Percentiles rank a stretch among this genome's conserved stretches.
Conservation (phyloP, 2,113 vertebrate genomes). For the Porphyrio hochstetteri region DNA sequence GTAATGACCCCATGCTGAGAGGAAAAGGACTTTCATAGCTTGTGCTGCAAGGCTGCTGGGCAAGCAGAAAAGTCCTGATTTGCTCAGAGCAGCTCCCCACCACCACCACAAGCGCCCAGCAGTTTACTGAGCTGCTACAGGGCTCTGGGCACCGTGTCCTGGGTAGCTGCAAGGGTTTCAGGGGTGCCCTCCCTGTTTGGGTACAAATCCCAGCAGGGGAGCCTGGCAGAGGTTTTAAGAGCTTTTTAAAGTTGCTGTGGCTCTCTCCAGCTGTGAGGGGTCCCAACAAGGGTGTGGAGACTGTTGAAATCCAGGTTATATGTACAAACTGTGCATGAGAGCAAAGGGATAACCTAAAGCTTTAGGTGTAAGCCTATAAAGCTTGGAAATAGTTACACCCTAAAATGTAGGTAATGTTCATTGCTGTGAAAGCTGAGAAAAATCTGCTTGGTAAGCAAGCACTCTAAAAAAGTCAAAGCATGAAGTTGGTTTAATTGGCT, state of each 20-base stretch:
- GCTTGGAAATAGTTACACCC: not conserved
- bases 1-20: not conserved
- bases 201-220: not conserved
- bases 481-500: slow-evolving; percentile 68
- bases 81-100: not conserved
- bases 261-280: not conserved
- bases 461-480: slow-evolving; percentile 19
- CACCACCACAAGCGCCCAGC: not conserved
- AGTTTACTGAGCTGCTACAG: not conserved
- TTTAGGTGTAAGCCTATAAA: not conserved
- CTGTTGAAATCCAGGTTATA: not conserved
- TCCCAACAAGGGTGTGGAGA: not conserved
- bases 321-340: not conserved
- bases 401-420: slow-evolving; percentile 1
- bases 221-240: not conserved
- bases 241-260: not conserved
- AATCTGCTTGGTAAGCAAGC: slow-evolving; percentile 46
- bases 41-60: not conserved
- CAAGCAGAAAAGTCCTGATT: not conserved
- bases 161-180: not conserved
- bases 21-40: not conserved
- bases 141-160: not conserved
- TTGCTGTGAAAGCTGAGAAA: not conserved
- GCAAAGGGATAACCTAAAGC: not conserved
- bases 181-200: not conserved